phyloP scores from a whole-genome alignment of 64 coral and sea anemone genomes.

The Exaiptasia diaphana region DNA sequence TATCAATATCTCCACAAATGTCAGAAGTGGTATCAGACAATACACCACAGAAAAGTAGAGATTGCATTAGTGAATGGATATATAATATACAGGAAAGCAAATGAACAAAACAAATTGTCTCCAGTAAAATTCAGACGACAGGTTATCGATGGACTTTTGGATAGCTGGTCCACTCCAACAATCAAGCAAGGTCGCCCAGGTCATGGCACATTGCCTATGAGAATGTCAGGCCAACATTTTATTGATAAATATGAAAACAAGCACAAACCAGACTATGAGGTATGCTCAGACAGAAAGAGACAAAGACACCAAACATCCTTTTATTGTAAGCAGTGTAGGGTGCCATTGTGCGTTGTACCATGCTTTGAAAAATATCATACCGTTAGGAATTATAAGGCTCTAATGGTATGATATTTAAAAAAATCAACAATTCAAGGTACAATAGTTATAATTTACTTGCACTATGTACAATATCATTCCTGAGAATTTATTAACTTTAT shows the following conservation, averaged over 20 bases:
- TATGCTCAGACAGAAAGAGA: constrained; percentile 32
- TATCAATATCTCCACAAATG: constrained; percentile 54
- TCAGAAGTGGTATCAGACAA: constrained; percentile 59
- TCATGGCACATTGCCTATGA: neutral
- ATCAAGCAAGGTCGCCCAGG: constrained; percentile 1
- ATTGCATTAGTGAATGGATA: constrained; percentile 67
- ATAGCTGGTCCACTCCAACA: neutral
- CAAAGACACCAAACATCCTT: constrained; percentile 14
- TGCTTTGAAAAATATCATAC: constrained; percentile 35
- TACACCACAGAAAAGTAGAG: constrained; percentile 65
- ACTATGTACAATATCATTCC: no score
- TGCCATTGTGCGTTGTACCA: constrained; percentile 26
- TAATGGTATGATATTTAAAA: no score
- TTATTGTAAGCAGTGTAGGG: constrained; percentile 14
- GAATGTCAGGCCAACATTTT: neutral
- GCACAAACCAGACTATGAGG: constrained; percentile 41
- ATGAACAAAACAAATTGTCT: constrained; percentile 9
- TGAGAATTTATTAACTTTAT: no score
- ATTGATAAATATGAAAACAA: constrained; percentile 18
- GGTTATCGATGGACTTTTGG: constrained; percentile 11
- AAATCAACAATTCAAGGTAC: no score
- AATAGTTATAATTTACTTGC: no score
- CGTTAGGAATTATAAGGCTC: neutral
- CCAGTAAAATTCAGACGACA: constrained; percentile 27
- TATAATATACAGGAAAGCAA: constrained; percentile 60